These are phyloP conservation scores for Calvadosia cruxmelitensis DNA, from an alignment of 30 jellyfish, hydroid and myxozoan species.

Conservation along the genomic window DNA sequence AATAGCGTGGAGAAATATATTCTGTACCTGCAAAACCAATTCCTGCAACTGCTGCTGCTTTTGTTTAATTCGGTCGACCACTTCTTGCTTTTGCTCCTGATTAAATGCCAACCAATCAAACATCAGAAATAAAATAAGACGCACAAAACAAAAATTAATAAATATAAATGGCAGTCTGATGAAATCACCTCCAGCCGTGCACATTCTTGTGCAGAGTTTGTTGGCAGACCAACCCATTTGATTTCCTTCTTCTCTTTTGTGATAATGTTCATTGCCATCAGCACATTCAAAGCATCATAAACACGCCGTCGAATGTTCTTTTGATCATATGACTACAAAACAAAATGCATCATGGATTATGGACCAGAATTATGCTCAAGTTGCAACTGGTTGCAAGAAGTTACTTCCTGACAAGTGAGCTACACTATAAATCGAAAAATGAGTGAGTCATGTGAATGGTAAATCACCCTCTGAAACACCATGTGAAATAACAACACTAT, in stretches of 20 bases:
- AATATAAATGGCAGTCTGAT: no score
- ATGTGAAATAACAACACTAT: no score
- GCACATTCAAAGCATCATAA: slow-evolving; percentile 96
- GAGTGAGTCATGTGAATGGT: background rate
- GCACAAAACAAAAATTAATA: background rate
- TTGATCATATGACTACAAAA: slow-evolving; percentile 79
- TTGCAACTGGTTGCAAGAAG: no score
- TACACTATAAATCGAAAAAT: no score
- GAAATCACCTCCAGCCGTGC: slow-evolving; percentile 76
- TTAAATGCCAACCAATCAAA: background rate
- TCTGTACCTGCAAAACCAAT: slow-evolving; percentile 68
- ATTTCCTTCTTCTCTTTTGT: slow-evolving; percentile 96
- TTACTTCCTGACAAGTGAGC: no score
- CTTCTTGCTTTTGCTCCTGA: slow-evolving; percentile 13
- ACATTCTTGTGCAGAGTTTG: slow-evolving; percentile 99
- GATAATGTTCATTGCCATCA: slow-evolving; percentile 99
- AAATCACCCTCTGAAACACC: background rate
- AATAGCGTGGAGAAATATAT: background rate
- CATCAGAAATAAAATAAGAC: background rate
- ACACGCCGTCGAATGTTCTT: slow-evolving; percentile 96
- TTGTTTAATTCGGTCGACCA: slow-evolving; percentile 74
- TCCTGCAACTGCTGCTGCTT: slow-evolving; percentile 87
- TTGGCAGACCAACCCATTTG: slow-evolving; percentile 99
- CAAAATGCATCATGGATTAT: no score
- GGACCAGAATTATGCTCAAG: no score